A percentile compares a stretch with the other conserved stretches of the same genome.
phyloP scores from a whole-genome alignment of 2,888 invertebrate genomes.

The Philhelius pedissequus region DNA sequence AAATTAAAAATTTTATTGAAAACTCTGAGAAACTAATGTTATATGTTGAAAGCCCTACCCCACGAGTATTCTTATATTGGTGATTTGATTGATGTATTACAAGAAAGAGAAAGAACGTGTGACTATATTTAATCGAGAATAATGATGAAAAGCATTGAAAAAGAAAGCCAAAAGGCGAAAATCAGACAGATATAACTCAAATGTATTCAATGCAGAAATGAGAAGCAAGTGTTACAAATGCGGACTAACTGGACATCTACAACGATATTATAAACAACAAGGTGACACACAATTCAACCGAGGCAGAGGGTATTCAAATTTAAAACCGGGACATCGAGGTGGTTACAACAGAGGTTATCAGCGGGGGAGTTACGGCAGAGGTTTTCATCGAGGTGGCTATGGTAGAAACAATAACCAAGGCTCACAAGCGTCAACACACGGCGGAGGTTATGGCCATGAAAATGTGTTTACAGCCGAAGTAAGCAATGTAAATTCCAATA shows the following conservation, averaged over 20 bases:
- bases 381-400: background rate
- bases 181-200: constrained; percentile 3
- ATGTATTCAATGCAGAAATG: constrained; percentile 7
- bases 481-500: background rate
- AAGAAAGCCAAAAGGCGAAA: constrained; percentile 1
- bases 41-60: constrained; percentile 15
- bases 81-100: constrained; percentile 10
- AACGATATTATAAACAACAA: background rate
- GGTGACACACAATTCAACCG: background rate
- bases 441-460: background rate
- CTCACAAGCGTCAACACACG: background rate
- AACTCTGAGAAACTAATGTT: background rate
- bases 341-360: background rate
- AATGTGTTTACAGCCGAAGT: background rate
- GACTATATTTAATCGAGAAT: constrained; percentile 23
- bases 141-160: constrained; percentile 7
- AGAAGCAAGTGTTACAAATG: constrained; percentile 16
- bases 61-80: constrained; percentile 11
- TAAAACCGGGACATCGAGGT: background rate
- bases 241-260: constrained; percentile 6
- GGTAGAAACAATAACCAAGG: background rate
- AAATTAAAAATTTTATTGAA: constrained; percentile 1
- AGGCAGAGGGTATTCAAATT: background rate
- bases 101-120: constrained; percentile 15
- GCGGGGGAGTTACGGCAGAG: constrained; percentile 3